Base-by-base conservation (phyloP, 2,113 vertebrate species). In the Pimephales promelas region DNA sequence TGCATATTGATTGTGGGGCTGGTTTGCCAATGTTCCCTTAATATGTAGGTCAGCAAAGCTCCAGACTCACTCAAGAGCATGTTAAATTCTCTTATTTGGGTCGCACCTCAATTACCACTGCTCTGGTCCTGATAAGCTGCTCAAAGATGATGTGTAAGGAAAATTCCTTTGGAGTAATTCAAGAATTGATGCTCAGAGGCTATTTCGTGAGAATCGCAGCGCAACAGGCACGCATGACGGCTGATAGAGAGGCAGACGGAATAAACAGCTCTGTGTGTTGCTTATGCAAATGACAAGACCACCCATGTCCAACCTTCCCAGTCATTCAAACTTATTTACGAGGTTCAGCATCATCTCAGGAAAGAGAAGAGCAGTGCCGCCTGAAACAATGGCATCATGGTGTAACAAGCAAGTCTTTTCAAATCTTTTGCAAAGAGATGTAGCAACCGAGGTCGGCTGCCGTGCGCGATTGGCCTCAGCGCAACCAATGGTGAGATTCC, bases 41-140 rank as follows among this genome's bases (percentile, higher is more conserved):
- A 90, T 90, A 93, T 93, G 88, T 93, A 92, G 92, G 92, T 93
- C 93, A 93, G 91, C 91, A 87, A 90, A 90, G 91, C 89, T 90
- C 89, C 90, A 89, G 88, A 88, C 90, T 92, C 85, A 66, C 40
- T 61, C 87, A 90, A 93, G 90, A 90, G 91, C 88, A 89, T 18
- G 89, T 88, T 89, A 84, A 87, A 88, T 86, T 90, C 88, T 89
- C 88, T 91, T 92, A 92, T 94, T 92, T 94, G 91, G 92, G 92
- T 93, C 93, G 92, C 89, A 92, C 90, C 93, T 93, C 91, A 93
- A 92, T 92, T 93, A 92, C 90, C 88, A 84, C 56, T 36, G 77
- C 43, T 79, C 61, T 59, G 47, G 75, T 61, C 77, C 56, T 75
- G 82, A 81, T 81, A 89, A 81, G 75, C 75, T 52, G 88, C 89